Conservation (phyloP, 2,797 vertebrate genomes). For the Gymnopithys bicolor region DNA sequence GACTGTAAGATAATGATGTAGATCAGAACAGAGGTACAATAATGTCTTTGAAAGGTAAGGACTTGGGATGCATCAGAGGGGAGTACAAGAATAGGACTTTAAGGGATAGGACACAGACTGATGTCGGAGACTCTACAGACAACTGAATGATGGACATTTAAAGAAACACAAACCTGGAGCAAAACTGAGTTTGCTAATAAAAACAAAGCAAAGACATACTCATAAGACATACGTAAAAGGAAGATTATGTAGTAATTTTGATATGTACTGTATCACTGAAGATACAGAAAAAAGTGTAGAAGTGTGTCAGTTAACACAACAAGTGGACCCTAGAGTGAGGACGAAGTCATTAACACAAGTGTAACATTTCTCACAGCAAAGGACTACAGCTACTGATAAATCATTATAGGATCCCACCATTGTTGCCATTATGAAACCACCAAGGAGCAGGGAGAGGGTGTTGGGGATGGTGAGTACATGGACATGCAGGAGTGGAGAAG, state of each 20-base stretch:
- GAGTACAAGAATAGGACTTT: neutral
- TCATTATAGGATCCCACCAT: neutral
- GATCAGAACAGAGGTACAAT: neutral
- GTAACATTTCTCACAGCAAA: neutral
- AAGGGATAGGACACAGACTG: neutral
- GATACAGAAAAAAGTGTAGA: neutral
- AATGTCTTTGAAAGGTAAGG: neutral
- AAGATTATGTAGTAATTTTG: neutral
- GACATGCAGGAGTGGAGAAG: no score
- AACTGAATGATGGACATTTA: neutral
- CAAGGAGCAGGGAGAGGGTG: neutral
- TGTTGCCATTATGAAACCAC: neutral
- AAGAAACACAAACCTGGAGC: neutral
- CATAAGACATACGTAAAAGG: neutral
- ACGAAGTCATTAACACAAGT: neutral
- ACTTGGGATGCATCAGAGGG: fast-evolving
- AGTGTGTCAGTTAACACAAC: neutral
- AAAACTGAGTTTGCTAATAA: neutral
- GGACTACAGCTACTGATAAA: neutral
- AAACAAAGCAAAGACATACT: neutral
- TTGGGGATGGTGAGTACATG: no score
- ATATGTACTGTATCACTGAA: neutral
- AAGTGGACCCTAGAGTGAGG: neutral
- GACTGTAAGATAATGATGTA: neutral
- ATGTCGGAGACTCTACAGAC: neutral